phyloP scores from a whole-genome alignment of 2,888 invertebrate species.

The Morpho helenor region DNA sequence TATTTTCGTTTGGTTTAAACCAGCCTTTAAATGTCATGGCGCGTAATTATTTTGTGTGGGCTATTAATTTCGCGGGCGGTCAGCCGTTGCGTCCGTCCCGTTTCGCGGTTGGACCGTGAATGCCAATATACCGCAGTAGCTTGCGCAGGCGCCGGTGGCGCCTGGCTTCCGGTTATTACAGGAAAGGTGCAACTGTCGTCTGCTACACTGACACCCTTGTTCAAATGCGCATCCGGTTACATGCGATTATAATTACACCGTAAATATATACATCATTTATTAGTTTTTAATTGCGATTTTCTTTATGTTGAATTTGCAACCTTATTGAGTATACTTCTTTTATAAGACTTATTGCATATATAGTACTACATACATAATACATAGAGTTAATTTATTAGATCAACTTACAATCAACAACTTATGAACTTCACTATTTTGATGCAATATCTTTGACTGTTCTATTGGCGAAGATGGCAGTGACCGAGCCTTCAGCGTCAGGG shows the following conservation, averaged over 20 bases:
- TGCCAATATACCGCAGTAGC: conserved; percentile 41
- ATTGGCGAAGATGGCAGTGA: no score
- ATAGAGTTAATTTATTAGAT: no score
- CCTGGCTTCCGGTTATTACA: conserved; percentile 60
- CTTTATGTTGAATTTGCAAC: no score
- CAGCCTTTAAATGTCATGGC: conserved; percentile 16
- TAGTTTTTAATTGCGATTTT: no score
- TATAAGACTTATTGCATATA: no score
- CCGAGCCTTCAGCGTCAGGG: no score
- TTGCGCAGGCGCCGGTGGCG: conserved; percentile 61
- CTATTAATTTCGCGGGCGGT: conserved; percentile 26
- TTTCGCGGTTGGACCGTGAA: conserved; percentile 47
- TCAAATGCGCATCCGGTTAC: conserved; percentile 23
- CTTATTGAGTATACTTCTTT: no score
- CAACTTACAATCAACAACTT: no score
- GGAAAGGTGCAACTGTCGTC: conserved; percentile 69
- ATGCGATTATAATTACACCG: conserved; percentile 14
- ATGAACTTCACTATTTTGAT: no score
- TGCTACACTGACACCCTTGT: conserved; percentile 53
- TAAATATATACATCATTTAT: not conserved
- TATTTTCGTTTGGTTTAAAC: no score
- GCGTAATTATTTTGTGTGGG: conserved; percentile 24
- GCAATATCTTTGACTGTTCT: no score
- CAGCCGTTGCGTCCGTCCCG: conserved; percentile 51
- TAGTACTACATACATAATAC: no score